Conservation (phyloP, 2,797 vertebrate genomes). For the Acrocephalus scirpaceus region DNA sequence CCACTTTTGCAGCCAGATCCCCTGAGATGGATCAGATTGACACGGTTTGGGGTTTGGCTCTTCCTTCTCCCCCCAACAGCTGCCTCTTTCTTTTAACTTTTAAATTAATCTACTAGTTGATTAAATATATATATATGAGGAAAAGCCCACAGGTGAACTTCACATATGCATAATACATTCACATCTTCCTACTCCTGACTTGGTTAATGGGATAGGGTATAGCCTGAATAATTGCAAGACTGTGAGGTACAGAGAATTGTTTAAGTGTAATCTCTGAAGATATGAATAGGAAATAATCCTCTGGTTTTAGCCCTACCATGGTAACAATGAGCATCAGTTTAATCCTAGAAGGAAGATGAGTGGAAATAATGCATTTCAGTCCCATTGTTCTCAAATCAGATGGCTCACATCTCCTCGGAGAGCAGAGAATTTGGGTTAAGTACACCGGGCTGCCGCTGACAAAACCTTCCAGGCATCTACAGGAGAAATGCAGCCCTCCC, state of each 20-base stretch:
- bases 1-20: background rate
- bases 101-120: background rate
- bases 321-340: background rate
- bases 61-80: background rate
- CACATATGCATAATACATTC: background rate
- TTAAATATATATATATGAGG: background rate
- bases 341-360: constrained; percentile 6
- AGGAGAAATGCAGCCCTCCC: background rate
- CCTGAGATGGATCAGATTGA: background rate
- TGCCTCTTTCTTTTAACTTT: background rate
- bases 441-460: background rate
- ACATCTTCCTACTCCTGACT: background rate
- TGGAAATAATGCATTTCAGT: constrained; percentile 34
- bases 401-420: background rate
- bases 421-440: constrained; percentile 26
- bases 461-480: background rate
- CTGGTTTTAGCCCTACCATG: background rate
- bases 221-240: background rate
- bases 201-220: background rate
- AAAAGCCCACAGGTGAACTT: background rate
- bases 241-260: background rate
- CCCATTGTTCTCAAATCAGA: background rate
- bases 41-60: background rate
- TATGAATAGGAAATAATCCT: background rate
- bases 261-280: background rate